Conservation (phyloP, 2,888 invertebrate species). For the Baronia brevicornis region DNA sequence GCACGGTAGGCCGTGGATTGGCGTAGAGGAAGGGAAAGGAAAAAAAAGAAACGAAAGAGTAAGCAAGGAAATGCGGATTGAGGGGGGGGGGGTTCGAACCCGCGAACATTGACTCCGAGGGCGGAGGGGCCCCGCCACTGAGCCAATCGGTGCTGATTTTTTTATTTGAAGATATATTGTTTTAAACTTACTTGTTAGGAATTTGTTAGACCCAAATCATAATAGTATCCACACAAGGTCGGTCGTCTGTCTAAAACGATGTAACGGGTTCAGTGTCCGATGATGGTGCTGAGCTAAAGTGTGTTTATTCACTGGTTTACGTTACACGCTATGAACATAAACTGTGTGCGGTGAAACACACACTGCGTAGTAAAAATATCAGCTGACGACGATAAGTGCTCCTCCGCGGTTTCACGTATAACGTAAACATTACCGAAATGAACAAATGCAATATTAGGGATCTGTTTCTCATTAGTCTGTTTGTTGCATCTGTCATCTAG, state of each 20-base stretch:
- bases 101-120: too few species aligned
- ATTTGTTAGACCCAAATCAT: conserved; percentile 19
- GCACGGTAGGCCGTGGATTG: too few species aligned
- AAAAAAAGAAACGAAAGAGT: too few species aligned
- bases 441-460: neutral
- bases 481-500: too few species aligned
- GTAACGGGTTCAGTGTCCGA: conserved; percentile 66
- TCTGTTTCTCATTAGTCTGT: conserved; percentile 6
- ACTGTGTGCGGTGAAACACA: conserved; percentile 12
- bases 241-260: conserved; percentile 63
- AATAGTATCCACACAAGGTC: conserved; percentile 49
- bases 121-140: too few species aligned
- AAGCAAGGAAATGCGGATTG: too few species aligned
- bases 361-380: conserved; percentile 17
- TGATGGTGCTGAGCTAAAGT: conserved; percentile 28
- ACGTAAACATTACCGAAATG: conserved; percentile 11
- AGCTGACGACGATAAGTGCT: conserved; percentile 7
- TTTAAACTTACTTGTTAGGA: conserved; percentile 10
- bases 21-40: too few species aligned
- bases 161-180: too few species aligned
- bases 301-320: conserved; percentile 27
- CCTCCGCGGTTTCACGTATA: conserved; percentile 9
- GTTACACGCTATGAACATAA: conserved; percentile 23
- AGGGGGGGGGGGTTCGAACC: too few species aligned
- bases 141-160: too few species aligned